phyloP scores from a whole-genome alignment of 2,113 vertebrate species.

The Vireo altiloquus region DNA sequence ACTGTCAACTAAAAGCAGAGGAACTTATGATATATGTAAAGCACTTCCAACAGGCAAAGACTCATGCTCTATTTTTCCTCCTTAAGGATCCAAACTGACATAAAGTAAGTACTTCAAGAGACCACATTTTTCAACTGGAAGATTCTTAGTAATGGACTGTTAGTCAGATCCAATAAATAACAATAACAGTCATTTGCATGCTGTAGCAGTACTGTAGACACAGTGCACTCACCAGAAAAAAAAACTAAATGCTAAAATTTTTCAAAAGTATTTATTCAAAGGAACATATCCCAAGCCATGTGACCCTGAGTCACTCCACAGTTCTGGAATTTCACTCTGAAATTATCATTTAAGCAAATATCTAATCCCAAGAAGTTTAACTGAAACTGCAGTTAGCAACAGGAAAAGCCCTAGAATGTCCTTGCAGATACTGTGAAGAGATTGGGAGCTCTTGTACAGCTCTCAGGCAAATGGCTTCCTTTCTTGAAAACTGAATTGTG shows the following conservation, averaged over 20 bases:
- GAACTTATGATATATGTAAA: neutral
- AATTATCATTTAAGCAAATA: neutral
- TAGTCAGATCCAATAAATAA: constrained; percentile 15
- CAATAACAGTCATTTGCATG: neutral
- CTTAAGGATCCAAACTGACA: neutral
- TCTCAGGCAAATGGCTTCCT: neutral
- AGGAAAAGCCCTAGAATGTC: neutral
- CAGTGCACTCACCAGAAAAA: neutral
- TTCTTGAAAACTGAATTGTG: neutral
- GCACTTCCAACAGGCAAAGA: neutral
- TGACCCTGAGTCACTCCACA: neutral
- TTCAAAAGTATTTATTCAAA: neutral
- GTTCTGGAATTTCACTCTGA: neutral
- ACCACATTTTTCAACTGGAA: neutral
- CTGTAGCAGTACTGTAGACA: neutral
- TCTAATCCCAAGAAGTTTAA: neutral
- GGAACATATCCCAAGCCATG: neutral
- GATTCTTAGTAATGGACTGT: neutral
- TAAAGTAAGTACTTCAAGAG: neutral
- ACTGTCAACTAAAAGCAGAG: neutral
- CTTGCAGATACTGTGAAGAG: neutral
- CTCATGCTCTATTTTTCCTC: neutral
- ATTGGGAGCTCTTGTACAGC: neutral
- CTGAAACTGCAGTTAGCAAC: neutral
- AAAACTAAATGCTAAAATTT: neutral